These are phyloP conservation scores for Scortum barcoo DNA, from an alignment of 2,113 vertebrate genomes.

Conservation along the genomic window DNA sequence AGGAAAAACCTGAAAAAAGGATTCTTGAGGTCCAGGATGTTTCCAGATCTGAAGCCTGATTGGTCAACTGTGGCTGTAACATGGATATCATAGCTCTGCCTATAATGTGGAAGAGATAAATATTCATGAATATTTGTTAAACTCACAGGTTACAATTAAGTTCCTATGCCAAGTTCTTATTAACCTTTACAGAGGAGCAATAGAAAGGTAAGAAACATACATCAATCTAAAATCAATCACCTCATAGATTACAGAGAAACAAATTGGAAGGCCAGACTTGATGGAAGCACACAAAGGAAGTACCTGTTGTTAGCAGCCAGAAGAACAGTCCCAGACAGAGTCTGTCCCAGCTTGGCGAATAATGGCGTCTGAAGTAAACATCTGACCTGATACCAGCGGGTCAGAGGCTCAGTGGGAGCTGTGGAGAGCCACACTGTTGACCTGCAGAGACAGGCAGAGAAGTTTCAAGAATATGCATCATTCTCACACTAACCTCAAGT, in stretches of 20 bases:
- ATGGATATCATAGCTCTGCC: conserved; percentile 88
- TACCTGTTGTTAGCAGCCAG: conserved; percentile 84
- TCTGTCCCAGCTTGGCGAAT: conserved; percentile 87
- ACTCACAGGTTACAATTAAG: background rate
- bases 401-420: conserved; percentile 86
- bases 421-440: conserved; percentile 87
- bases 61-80: conserved; percentile 86
- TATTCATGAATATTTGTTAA: background rate
- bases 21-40: conserved; percentile 87
- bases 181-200: too few species aligned
- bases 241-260: too few species aligned
- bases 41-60: conserved; percentile 87
- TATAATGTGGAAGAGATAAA: conserved; percentile 51
- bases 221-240: too few species aligned
- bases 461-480: background rate
- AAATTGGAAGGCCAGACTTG: background rate
- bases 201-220: too few species aligned
- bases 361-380: conserved; percentile 88
- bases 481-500: background rate
- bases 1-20: conserved; percentile 83
- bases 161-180: too few species aligned
- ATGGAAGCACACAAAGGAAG: background rate
- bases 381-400: conserved; percentile 88
- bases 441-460: conserved; percentile 52
- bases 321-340: conserved; percentile 85